phyloP scores from a whole-genome alignment of 2,113 vertebrate species.

The Sorex fumeus region DNA sequence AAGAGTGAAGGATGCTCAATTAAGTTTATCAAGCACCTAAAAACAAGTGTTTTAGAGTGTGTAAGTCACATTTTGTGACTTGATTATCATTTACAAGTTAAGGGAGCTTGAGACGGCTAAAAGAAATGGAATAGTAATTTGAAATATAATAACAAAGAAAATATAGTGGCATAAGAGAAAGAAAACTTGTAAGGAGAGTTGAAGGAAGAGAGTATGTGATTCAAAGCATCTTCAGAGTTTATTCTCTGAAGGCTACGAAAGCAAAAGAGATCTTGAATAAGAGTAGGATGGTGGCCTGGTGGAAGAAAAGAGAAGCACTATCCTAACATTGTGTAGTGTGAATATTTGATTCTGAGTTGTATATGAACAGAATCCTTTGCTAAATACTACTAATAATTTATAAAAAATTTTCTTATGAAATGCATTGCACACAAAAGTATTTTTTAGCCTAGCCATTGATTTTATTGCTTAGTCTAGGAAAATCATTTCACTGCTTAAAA shows the following conservation, averaged over 20 bases:
- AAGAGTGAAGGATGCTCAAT: not conserved
- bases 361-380: not conserved
- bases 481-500: not conserved
- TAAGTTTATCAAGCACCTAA: not conserved
- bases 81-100: not conserved
- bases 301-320: not conserved
- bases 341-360: not conserved
- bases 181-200: not conserved
- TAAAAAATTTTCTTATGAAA: not conserved
- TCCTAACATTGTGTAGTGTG: not conserved
- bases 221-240: not conserved
- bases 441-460: not conserved
- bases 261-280: not conserved
- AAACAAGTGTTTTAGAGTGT: not conserved
- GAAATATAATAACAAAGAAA: not conserved
- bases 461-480: not conserved
- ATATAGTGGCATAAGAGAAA: not conserved
- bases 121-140: not conserved
- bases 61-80: not conserved
- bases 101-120: not conserved
- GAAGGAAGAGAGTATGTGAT: not conserved
- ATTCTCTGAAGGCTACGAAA: no score
- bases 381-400: conserved; percentile 7
- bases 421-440: not conserved
- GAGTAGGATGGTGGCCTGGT: not conserved